Percentiles rank a stretch among this genome's conserved stretches.
phyloP scores from a whole-genome alignment of 1,140 invertebrate genomes.

The Pomacea maculata region DNA sequence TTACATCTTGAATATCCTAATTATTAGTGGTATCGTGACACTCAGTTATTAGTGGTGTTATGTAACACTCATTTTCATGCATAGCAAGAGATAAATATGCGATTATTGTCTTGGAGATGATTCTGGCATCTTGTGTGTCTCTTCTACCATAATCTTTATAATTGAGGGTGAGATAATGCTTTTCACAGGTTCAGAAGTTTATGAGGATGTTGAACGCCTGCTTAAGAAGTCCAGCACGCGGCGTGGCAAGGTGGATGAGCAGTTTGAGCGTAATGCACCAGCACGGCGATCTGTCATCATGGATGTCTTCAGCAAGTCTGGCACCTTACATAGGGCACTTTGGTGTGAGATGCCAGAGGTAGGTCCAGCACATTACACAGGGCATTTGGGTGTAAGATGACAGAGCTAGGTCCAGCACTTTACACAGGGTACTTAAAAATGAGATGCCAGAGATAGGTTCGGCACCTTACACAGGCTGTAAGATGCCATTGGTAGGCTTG shows the following conservation, averaged over 20 bases:
- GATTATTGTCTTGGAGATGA: too few relatives aligned
- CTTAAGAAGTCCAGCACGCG: slow-evolving; percentile 17
- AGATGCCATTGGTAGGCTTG: not conserved
- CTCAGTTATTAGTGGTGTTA: too few relatives aligned
- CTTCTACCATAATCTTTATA: too few relatives aligned
- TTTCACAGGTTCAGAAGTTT: slow-evolving; percentile 18
- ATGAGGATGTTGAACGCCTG: slow-evolving; percentile 34
- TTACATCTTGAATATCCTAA: too few relatives aligned
- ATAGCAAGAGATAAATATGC: too few relatives aligned
- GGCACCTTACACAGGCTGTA: slow-evolving; percentile 72
- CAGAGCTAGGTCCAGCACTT: slow-evolving; percentile 74
- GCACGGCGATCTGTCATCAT: slow-evolving; percentile 32
- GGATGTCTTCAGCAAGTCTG: slow-evolving; percentile 46
- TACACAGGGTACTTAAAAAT: slow-evolving; percentile 84
- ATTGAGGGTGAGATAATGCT: too few relatives aligned
- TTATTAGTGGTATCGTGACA: too few relatives aligned
- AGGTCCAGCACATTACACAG: slow-evolving; percentile 61
- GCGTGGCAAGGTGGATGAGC: not conserved
- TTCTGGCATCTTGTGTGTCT: too few relatives aligned
- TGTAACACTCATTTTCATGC: too few relatives aligned
- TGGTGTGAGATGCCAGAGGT: slow-evolving; percentile 96
- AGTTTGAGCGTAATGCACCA: slow-evolving; percentile 20
- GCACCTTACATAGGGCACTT: slow-evolving; percentile 72
- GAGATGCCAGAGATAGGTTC: slow-evolving; percentile 85
- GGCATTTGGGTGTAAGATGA: slow-evolving; percentile 93